Evolutionary conservation across 2,888 invertebrate genomes (phyloP), one percentile per base, ranked within the genome.

Genomic region (Microctonus aethiopoides): DNA sequence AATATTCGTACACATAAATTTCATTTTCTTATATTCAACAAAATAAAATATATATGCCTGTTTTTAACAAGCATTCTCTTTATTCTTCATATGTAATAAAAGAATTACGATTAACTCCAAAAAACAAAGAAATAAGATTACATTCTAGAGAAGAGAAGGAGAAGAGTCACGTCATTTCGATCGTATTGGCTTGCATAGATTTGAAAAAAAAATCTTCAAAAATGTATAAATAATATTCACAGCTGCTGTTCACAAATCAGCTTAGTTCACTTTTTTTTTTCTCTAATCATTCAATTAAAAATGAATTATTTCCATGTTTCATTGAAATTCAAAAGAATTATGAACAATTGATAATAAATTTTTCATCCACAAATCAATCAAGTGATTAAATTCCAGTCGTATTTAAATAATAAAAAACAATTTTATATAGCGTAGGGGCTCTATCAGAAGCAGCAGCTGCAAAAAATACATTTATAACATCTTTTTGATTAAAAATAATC

Each of bases 401-500:
- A 68, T 63, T 52, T 68, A 67, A 61, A 64, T 56, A 36, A 34
- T 63, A 41, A 64, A 61, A 54, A 32, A 67, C 32, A 32, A 39
- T 29, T 75, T 75, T 74, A 76, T 52, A 70, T 81, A 73, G 81
- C 82, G 80, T 81, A 81, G 81, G 74, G 81, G 29, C 29, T 29
- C 81, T 81, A 83, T 83, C 81, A 83, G n/a, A n/a, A n/a, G 77
- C 77, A 73, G 74, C 75, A 77, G 75, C 76, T 73, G 76, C 74
- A 79, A 77, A 72, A 74, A 78, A 76, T 70, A 75, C 78, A 77
- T 75, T 79, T 46, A 61, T 22, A 36, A 61, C 59, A 10, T 20
- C 11, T 5, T 16, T 32, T 20, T 20, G 34, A 34, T 29, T 29
- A 7, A 16, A 59, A 16, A 20, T 34, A 59, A 59, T 20, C 11